Conservation (phyloP, 1,140 invertebrate genomes). For the Brachionus koreanus region DNA sequence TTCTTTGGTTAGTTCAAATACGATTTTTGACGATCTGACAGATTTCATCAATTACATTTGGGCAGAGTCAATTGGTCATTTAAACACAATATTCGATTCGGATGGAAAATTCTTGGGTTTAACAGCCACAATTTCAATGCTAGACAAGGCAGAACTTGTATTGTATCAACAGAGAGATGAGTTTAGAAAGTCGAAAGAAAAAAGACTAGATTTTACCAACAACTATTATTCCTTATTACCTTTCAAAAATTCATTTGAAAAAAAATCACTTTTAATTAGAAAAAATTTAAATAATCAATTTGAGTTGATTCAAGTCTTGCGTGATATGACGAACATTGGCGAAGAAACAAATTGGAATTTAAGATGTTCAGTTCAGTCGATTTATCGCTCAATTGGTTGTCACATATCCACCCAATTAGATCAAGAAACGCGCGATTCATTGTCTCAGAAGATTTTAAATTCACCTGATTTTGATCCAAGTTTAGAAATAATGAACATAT, state of each 20-base stretch:
- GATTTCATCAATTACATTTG: slow-evolving; percentile 53
- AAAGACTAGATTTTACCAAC: slow-evolving; percentile 40
- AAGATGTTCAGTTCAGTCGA: slow-evolving; percentile 48
- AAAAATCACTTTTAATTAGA: neutral
- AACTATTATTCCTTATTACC: neutral
- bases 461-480: slow-evolving; percentile 46
- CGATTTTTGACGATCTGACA: neutral
- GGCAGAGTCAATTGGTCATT: slow-evolving; percentile 51
- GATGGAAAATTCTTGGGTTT: neutral
- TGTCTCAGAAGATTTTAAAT: slow-evolving; percentile 46
- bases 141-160: slow-evolving; percentile 56
- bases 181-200: slow-evolving; percentile 41
- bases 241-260: neutral
- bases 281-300: slow-evolving; percentile 29
- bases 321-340: slow-evolving; percentile 53
- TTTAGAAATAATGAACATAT: slow-evolving; percentile 49
- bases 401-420: slow-evolving; percentile 47
- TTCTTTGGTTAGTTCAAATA: neutral
- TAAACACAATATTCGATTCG: slow-evolving; percentile 48
- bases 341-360: slow-evolving; percentile 52
- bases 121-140: slow-evolving; percentile 46
- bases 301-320: slow-evolving; percentile 50
- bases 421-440: slow-evolving; percentile 45
- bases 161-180: slow-evolving; percentile 50
- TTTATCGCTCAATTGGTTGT: slow-evolving; percentile 53